Evolutionary conservation across 2,113 vertebrate genomes (phyloP).

Genomic region (Cyprinodon variegatus): DNA sequence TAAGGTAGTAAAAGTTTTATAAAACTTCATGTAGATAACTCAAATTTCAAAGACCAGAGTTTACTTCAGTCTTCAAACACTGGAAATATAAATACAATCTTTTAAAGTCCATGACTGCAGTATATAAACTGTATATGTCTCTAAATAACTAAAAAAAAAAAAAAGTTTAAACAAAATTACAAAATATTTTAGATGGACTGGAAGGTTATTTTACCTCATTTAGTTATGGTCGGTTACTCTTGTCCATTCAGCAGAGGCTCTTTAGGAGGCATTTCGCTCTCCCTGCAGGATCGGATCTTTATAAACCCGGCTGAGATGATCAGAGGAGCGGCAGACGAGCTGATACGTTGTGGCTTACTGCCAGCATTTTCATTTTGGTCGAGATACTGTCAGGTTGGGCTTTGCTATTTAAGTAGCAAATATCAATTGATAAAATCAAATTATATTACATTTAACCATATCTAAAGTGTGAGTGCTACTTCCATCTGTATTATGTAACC

Average conservation of each 20-base stretch:
- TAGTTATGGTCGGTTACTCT: conserved; percentile 37
- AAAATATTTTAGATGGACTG: not conserved
- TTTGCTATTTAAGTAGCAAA: not conserved
- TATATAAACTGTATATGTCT: not conserved
- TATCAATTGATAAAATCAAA: not conserved
- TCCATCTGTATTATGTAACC: not conserved
- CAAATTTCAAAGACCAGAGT: too few species aligned
- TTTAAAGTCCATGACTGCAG: not conserved
- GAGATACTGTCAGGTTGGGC: not conserved
- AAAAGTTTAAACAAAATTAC: not conserved
- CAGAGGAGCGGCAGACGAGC: conserved; percentile 40
- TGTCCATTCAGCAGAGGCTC: conserved; percentile 36
- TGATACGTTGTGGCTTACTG: conserved; percentile 31
- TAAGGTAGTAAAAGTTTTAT: not conserved
- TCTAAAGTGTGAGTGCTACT: not conserved
- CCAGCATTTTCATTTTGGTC: not conserved
- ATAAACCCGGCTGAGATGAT: conserved; percentile 24
- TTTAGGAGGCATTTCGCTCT: conserved; percentile 53
- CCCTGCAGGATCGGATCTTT: conserved; percentile 11
- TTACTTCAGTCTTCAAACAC: too few species aligned
- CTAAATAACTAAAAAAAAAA: not conserved
- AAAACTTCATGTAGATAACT: not conserved
- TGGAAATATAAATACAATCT: not conserved
- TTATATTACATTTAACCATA: not conserved
- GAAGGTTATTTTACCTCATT: conserved; percentile 57